Base-by-base conservation (phyloP, 2,113 vertebrate species). In the Anguilla rostrata region DNA sequence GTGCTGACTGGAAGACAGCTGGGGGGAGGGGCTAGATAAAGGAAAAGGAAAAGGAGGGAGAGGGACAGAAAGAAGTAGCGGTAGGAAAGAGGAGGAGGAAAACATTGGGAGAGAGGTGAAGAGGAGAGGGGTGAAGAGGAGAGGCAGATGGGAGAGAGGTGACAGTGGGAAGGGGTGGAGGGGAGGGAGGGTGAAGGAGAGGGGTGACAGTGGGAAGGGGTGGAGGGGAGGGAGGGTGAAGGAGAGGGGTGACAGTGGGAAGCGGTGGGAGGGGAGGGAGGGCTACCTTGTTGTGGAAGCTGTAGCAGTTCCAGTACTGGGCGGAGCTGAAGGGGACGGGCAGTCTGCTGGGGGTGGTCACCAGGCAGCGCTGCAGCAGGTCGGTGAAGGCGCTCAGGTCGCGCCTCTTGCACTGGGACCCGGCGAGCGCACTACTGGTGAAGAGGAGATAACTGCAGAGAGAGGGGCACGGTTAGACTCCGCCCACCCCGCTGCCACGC, bases 241-340 rank as follows among this genome's bases (percentile, higher is more conserved):
- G 49, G 49, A 14, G 49, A 75, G 49, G 14, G 43, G 43, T 46
- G 66, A 41, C 34, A 22, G 46, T 2, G 53, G 34, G n/a, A 39
- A 18, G n/a, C n/a, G n/a, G n/a, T n/a, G 34, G 18, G 46, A 85
- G 83, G 34, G 75, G 79, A 43, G 11, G 86, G 78, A 7, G 20
- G 5, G 22, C 94, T 94, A 97, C 98, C 98, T 97, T 95, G 94
- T 99, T 99, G 94, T 99, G 98, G 94, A 99, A 99, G 91, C 94
- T 93, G 93, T 96, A 99, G 95, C 97, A 97, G 96, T 95, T 99
- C 98, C 98, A 99, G 93, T 97, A 99, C 93, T 97, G 95, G 40
- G 97, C 96, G 14, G 97, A 96, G 92, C 97, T 97, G 95, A 97
- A 98, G 85, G 98, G 98, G 86, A 98, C 95, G 87, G 96, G 95